Conservation (phyloP, 2,888 invertebrate genomes). For the Tigriopus californicus region DNA sequence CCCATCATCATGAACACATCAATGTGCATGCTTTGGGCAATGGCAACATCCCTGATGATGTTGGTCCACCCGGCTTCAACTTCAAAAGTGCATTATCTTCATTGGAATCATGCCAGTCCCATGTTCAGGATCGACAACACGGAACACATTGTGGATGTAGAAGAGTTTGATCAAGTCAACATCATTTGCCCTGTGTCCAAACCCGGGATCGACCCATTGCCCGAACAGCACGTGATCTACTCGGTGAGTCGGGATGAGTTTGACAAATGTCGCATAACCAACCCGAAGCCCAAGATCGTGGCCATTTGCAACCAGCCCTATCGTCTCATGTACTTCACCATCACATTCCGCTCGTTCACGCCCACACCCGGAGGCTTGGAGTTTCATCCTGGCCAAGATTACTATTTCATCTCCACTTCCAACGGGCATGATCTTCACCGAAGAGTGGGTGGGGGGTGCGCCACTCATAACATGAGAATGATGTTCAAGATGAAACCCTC, state of each 20-base stretch:
- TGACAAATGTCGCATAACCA: conserved; percentile 85
- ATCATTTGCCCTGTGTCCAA: conserved; percentile 83
- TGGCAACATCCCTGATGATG: background rate
- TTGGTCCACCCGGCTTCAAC: background rate
- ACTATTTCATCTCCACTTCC: conserved; percentile 79
- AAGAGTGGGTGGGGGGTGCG: conserved; percentile 75
- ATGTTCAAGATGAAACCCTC: conserved; percentile 53
- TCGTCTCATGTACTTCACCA: conserved; percentile 84
- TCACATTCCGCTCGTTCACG: conserved; percentile 86
- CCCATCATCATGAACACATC: too few species aligned
- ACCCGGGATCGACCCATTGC: conserved; percentile 29
- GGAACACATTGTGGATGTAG: conserved; percentile 86
- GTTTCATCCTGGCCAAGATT: conserved; percentile 82
- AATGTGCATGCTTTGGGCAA: too few species aligned
- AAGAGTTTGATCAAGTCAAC: conserved; percentile 87
- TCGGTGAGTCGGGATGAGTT: conserved; percentile 82
- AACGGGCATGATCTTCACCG: conserved; percentile 76
- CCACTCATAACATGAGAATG: conserved; percentile 82
- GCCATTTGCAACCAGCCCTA: conserved; percentile 89
- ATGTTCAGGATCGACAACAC: conserved; percentile 82
- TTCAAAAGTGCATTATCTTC: conserved; percentile 8
- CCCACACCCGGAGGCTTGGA: conserved; percentile 85
- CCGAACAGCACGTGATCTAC: conserved; percentile 20
- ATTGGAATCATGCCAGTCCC: conserved; percentile 14
- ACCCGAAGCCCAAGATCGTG: conserved; percentile 78